These are phyloP conservation scores for Halcyon chelicuti DNA, from an alignment of 2,797 vertebrate species.

Conservation along the genomic window DNA sequence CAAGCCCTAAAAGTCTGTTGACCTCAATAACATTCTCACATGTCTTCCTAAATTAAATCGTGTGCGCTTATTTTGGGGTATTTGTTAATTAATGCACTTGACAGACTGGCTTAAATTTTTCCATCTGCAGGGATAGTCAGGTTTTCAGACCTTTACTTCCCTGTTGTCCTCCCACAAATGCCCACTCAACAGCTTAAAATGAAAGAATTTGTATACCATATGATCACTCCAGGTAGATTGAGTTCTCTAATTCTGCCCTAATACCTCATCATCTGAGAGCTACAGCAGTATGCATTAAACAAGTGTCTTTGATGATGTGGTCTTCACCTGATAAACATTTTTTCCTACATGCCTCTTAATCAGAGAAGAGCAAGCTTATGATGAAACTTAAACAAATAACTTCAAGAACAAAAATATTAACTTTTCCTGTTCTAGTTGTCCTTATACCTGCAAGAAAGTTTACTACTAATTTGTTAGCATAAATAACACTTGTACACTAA, in stretches of 20 bases:
- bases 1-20: slow-evolving; percentile 31
- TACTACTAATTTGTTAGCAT: neutral
- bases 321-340: neutral
- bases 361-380: neutral
- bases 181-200: neutral
- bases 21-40: neutral
- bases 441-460: neutral
- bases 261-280: neutral
- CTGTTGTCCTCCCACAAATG: neutral
- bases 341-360: neutral
- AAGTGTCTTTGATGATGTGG: neutral
- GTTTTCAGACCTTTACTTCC: neutral
- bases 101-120: neutral
- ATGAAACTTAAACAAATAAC: neutral
- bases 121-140: neutral
- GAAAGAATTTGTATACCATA: neutral
- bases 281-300: neutral
- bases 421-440: neutral
- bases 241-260: neutral
- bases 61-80: neutral
- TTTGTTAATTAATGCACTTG: slow-evolving; percentile 35
- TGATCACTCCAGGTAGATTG: neutral
- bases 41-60: slow-evolving; percentile 52
- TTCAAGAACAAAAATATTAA: neutral
- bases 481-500: neutral